These are phyloP conservation scores for Brachionus rotundiformis DNA, from an alignment of 1,140 invertebrate species.

Conservation along the genomic window DNA sequence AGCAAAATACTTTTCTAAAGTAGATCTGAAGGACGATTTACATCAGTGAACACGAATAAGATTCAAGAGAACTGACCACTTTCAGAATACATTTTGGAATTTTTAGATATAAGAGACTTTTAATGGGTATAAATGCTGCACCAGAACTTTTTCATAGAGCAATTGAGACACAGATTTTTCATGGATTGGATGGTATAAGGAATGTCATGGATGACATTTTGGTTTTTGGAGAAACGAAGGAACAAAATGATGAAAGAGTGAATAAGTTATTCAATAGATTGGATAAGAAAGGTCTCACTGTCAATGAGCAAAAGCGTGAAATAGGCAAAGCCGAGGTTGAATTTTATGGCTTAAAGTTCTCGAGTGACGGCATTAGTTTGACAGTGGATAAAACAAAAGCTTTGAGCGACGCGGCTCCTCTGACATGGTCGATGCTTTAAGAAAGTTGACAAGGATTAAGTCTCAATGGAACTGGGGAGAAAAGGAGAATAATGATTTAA, in stretches of 20 bases:
- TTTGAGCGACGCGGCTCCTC: neutral
- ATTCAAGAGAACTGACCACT: neutral
- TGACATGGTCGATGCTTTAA: neutral
- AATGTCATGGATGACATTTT: neutral
- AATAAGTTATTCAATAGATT: neutral
- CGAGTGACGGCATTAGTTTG: neutral
- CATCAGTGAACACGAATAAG: conserved; percentile 52
- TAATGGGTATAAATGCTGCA: neutral
- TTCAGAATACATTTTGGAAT: neutral
- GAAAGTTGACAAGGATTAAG: neutral
- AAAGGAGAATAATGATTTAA: neutral
- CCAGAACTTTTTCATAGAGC: neutral
- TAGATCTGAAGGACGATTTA: conserved; percentile 51
- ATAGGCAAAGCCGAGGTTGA: neutral
- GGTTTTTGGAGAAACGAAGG: neutral
- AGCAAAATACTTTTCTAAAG: conserved; percentile 24
- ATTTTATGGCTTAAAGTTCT: conserved; percentile 4
- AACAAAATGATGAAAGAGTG: neutral
- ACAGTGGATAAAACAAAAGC: neutral
- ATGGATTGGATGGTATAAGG: neutral
- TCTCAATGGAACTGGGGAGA: neutral
- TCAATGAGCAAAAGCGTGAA: neutral
- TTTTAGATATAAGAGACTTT: neutral
- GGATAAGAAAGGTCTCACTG: neutral
- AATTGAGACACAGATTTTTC: neutral